A percentile compares a stretch with the other conserved stretches of the same genome.
These are phyloP conservation scores for Amazonetta brasiliensis DNA, from an alignment of 2,797 vertebrate genomes.

Conservation along the genomic window DNA sequence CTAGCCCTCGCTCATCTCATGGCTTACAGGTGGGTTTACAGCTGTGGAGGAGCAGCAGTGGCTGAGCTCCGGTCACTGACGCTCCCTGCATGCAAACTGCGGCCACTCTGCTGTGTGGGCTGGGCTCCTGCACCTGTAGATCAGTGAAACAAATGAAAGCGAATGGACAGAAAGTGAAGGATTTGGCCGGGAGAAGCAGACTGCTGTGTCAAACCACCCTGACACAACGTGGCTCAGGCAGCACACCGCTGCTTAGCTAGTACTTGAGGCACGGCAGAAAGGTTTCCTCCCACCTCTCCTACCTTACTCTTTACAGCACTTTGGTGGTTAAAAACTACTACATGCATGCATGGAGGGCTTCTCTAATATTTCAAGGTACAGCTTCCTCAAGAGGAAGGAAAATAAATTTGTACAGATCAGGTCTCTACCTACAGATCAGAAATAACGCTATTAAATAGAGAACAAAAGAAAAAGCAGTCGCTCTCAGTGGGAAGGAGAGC, in stretches of 20 bases:
- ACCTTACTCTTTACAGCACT: background rate
- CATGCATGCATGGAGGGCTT: no score
- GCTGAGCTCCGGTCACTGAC: background rate
- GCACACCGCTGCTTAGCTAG: accelerated
- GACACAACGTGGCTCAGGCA: background rate
- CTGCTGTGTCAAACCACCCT: background rate
- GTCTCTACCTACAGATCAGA: background rate
- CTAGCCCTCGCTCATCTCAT: background rate
- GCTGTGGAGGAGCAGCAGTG: background rate
- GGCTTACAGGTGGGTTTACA: background rate
- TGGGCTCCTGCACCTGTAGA: background rate
- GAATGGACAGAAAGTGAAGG: background rate
- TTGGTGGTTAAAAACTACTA: no score
- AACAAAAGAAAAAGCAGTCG: background rate
- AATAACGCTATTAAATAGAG: background rate
- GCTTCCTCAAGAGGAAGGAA: background rate
- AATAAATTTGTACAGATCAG: background rate
- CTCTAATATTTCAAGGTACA: background rate
- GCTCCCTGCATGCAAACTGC: background rate
- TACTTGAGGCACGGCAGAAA: background rate
- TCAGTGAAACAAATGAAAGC: accelerated
- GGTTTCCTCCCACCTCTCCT: background rate
- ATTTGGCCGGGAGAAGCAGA: background rate
- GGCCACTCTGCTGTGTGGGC: background rate
- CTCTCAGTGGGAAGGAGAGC: background rate